Evolutionary conservation across 2,113 vertebrate genomes (phyloP).

Genomic region (Gnathonemus longibarbis): DNA sequence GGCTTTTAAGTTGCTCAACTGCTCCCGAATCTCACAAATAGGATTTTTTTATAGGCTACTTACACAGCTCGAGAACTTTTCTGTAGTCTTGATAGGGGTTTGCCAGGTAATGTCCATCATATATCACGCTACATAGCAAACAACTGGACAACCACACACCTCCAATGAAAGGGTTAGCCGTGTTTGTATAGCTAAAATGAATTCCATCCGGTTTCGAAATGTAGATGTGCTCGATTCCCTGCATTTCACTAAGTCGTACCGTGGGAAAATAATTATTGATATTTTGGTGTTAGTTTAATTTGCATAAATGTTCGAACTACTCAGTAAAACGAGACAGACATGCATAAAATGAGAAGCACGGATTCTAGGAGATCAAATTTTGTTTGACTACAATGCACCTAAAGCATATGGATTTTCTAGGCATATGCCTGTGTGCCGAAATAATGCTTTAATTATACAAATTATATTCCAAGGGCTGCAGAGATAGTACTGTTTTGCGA

Average conservation of each 20-base stretch:
- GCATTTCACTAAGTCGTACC: background rate
- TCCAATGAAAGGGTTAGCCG: background rate
- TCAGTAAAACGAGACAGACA: background rate
- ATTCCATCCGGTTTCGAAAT: background rate
- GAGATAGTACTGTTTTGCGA: background rate
- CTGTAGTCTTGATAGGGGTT: background rate
- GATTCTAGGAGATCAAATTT: background rate
- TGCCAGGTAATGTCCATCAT: background rate
- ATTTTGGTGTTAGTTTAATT: background rate
- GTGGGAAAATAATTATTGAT: background rate
- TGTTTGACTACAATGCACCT: background rate
- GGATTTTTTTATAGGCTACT: background rate
- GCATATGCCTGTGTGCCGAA: background rate
- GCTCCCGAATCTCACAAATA: background rate
- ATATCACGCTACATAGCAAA: background rate
- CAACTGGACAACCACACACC: background rate
- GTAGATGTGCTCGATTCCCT: background rate
- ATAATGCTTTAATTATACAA: background rate
- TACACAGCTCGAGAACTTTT: background rate
- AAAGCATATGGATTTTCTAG: background rate
- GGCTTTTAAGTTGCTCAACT: background rate
- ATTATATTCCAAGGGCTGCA: background rate
- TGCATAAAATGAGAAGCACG: background rate
- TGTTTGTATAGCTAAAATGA: background rate
- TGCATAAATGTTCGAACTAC: background rate